Percentiles rank a stretch among this genome's conserved stretches.
These are phyloP conservation scores for Myiopsitta monachus DNA, from an alignment of 2,113 vertebrate genomes.

Conservation along the genomic window DNA sequence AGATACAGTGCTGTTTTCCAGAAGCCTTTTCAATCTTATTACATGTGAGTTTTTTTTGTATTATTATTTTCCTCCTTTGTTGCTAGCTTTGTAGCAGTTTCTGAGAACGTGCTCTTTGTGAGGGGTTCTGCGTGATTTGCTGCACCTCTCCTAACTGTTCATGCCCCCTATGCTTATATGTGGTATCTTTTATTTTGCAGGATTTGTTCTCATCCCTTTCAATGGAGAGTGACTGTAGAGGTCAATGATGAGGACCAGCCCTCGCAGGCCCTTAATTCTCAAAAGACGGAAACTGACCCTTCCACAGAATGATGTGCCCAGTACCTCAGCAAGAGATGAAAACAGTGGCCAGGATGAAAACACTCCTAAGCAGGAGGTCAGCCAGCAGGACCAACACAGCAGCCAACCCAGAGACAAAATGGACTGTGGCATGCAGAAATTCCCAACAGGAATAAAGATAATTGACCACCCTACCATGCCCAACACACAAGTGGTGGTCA, in stretches of 20 bases:
- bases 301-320: conserved; percentile 62
- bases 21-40: neutral
- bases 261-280: conserved; percentile 91
- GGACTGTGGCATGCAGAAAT: conserved; percentile 40
- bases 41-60: neutral
- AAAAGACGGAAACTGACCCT: conserved; percentile 87
- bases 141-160: neutral
- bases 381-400: neutral
- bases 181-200: conserved; percentile 42
- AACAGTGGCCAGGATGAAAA: neutral
- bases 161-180: neutral
- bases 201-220: conserved; percentile 56
- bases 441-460: conserved; percentile 82
- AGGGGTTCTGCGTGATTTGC: neutral
- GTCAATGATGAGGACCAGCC: conserved; percentile 89
- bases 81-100: neutral
- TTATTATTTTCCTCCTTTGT: neutral
- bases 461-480: conserved; percentile 88
- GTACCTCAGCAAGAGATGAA: conserved; percentile 35
- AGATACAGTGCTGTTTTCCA: neutral
- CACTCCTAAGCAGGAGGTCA: neutral
- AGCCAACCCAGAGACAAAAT: neutral
- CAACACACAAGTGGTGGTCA: conserved; percentile 87
- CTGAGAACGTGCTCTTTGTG: neutral
- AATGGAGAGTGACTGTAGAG: conserved; percentile 69